These are phyloP conservation scores for Luffia ferchaultella DNA, from an alignment of 2,888 invertebrate genomes.

Conservation along the genomic window DNA sequence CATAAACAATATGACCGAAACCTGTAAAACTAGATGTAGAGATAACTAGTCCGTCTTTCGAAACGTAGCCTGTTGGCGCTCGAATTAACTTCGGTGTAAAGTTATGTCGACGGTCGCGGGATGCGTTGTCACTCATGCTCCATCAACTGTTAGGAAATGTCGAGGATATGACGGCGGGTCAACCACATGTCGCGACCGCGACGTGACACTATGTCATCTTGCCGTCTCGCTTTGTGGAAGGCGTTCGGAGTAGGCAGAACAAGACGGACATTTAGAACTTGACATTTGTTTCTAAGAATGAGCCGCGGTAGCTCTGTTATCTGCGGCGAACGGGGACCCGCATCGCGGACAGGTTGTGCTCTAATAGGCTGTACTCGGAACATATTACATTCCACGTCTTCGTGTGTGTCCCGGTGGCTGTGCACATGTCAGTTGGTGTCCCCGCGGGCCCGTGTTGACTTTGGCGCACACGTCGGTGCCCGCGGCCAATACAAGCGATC, in stretches of 20 bases:
- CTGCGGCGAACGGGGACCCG: slow-evolving; percentile 43
- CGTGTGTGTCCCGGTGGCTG: slow-evolving; percentile 50
- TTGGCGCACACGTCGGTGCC: slow-evolving; percentile 28
- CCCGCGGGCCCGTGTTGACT: slow-evolving; percentile 36
- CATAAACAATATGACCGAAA: slow-evolving; percentile 17
- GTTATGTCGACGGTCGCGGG: slow-evolving; percentile 44
- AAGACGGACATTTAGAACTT: slow-evolving; percentile 42
- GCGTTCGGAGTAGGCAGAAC: slow-evolving; percentile 42
- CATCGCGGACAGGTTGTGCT: slow-evolving; percentile 56
- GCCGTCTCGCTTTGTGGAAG: slow-evolving; percentile 47
- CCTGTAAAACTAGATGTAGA: slow-evolving; percentile 41
- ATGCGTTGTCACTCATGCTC: slow-evolving; percentile 58
- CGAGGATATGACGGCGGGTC: slow-evolving; percentile 55
- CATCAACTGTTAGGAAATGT: slow-evolving; percentile 62
- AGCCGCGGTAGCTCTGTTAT: slow-evolving; percentile 37
- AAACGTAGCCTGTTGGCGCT: slow-evolving; percentile 42
- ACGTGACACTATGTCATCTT: slow-evolving; percentile 56
- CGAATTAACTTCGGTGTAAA: slow-evolving; percentile 58
- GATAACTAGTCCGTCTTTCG: slow-evolving; percentile 42
- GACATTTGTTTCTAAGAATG: slow-evolving; percentile 37
- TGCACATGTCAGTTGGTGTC: slow-evolving; percentile 45
- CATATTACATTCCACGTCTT: slow-evolving; percentile 45
- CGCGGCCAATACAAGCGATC: slow-evolving; percentile 48
- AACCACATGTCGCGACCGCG: slow-evolving; percentile 51
- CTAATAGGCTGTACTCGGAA: slow-evolving; percentile 60